Percentiles rank a stretch among this genome's conserved stretches.
These are phyloP conservation scores for Holacanthus passer DNA, from an alignment of 2,113 vertebrate genomes.

Conservation along the genomic window DNA sequence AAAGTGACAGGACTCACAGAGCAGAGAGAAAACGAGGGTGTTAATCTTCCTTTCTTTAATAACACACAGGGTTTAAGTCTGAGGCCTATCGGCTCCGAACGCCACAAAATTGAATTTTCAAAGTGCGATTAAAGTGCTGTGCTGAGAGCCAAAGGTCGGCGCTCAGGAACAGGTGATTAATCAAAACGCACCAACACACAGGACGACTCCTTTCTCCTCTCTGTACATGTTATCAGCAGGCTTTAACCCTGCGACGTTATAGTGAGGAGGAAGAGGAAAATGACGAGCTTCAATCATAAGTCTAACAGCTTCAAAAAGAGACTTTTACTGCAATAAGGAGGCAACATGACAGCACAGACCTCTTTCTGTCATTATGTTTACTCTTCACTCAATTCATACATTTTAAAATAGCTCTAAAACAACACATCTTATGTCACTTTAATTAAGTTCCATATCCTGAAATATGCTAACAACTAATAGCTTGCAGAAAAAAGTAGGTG, in stretches of 20 bases:
- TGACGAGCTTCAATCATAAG: neutral
- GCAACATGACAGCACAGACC: neutral
- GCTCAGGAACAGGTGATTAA: slow-evolving; percentile 56
- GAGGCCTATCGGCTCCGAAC: slow-evolving; percentile 29
- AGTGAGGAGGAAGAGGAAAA: slow-evolving; percentile 4
- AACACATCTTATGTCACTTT: neutral
- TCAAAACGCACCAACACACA: slow-evolving; percentile 37
- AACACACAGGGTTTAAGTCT: slow-evolving; percentile 57
- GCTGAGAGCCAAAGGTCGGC: slow-evolving; percentile 54
- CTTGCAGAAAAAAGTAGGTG: too few species aligned
- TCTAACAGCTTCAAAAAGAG: neutral
- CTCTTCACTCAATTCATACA: neutral
- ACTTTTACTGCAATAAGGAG: neutral
- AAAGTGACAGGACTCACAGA: slow-evolving; percentile 7
- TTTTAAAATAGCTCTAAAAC: neutral
- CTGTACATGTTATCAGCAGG: slow-evolving; percentile 44
- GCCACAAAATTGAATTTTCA: slow-evolving; percentile 52
- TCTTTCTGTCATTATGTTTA: neutral
- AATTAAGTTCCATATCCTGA: neutral
- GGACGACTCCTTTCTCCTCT: slow-evolving; percentile 13
- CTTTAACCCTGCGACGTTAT: slow-evolving; percentile 25
- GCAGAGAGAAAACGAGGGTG: neutral
- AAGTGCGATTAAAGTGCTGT: slow-evolving; percentile 56
- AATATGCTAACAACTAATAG: too few species aligned
- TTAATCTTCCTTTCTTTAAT: slow-evolving; percentile 55